Conservation (phyloP, 1,140 invertebrate species). For the Drosophila bocqueti region DNA sequence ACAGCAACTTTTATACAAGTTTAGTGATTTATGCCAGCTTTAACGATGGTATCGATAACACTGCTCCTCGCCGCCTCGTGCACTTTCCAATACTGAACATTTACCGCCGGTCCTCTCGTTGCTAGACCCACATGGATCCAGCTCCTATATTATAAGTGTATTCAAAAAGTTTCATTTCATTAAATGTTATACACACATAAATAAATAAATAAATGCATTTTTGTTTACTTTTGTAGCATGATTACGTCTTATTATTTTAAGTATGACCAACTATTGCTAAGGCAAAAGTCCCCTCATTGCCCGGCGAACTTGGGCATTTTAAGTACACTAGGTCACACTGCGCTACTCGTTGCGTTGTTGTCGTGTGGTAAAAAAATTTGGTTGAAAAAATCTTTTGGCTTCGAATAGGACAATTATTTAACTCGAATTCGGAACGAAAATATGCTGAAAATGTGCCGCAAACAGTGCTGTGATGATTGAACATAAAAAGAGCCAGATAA, state of each 20-base stretch:
- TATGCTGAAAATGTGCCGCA: conserved; percentile 53
- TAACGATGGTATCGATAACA: too few relatives aligned
- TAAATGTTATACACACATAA: not conserved
- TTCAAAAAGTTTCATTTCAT: too few relatives aligned
- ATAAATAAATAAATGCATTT: not conserved
- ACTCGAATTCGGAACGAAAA: conserved; percentile 59
- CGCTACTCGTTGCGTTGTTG: conserved; percentile 75
- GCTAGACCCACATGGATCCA: not conserved
- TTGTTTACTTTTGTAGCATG: not conserved
- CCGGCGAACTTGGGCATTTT: not conserved
- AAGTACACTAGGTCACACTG: conserved; percentile 13
- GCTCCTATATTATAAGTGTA: too few relatives aligned
- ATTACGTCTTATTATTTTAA: not conserved
- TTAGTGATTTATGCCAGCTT: not conserved
- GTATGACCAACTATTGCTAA: not conserved
- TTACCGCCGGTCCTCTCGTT: not conserved
- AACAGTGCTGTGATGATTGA: conserved; percentile 26
- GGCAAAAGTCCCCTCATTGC: not conserved
- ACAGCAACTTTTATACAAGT: not conserved
- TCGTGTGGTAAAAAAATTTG: conserved; percentile 70
- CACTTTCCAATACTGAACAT: conserved; percentile 1
- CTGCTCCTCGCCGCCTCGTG: not conserved
- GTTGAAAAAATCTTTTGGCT: conserved; percentile 68
- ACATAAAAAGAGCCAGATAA: conserved; percentile 29
- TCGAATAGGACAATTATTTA: conserved; percentile 65